phyloP scores from a whole-genome alignment of 1,140 invertebrate species.

The Apis dorsata region DNA sequence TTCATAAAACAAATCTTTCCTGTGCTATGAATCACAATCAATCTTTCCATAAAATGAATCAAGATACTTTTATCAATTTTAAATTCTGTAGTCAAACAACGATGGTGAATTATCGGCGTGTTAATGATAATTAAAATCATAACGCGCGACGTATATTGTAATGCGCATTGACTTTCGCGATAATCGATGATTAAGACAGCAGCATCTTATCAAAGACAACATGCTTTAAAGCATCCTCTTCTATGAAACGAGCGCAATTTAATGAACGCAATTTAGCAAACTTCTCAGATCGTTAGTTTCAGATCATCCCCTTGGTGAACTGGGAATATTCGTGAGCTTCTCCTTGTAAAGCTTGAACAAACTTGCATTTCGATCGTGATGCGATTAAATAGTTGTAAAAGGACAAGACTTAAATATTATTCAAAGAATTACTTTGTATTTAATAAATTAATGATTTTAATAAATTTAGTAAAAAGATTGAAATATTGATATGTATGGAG shows the following conservation, averaged over 20 bases:
- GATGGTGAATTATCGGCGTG: not conserved
- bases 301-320: not conserved
- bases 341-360: no score
- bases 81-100: constrained; percentile 10
- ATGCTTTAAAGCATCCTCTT: not conserved
- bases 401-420: no score
- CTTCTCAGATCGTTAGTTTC: constrained; percentile 22
- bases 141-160: constrained; percentile 16
- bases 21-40: no score
- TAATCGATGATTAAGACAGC: constrained; percentile 31
- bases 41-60: constrained; percentile 16
- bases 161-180: constrained; percentile 8
- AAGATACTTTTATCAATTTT: constrained; percentile 11
- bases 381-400: not conserved
- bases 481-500: no score
- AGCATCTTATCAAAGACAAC: not conserved
- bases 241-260: constrained; percentile 17
- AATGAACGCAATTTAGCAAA: constrained; percentile 25
- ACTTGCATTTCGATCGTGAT: not conserved
- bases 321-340: not conserved
- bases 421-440: not conserved
- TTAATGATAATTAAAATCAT: constrained; percentile 17
- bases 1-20: no score
- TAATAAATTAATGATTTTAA: not conserved
- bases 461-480: no score